phyloP scores from a whole-genome alignment of 2,888 invertebrate genomes.

The Amiota minor region DNA sequence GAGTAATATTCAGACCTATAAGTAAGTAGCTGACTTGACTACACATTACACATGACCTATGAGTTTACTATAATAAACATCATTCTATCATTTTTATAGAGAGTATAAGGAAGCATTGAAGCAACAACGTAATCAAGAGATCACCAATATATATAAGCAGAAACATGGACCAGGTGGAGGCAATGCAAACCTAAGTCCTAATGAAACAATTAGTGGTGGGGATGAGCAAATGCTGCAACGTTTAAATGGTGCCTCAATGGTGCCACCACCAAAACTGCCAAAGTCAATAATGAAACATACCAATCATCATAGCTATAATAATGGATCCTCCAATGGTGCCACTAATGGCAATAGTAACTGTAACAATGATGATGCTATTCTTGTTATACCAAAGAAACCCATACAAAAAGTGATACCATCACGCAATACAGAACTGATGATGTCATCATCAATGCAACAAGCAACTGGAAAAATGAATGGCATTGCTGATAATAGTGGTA shows the following conservation, averaged over 20 bases:
- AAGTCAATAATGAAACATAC: conserved; percentile 70
- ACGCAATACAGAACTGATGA: conserved; percentile 76
- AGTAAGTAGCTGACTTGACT: conserved; percentile 51
- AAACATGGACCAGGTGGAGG: conserved; percentile 45
- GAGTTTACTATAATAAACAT: neutral
- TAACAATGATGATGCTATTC: conserved; percentile 62
- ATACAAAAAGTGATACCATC: conserved; percentile 87
- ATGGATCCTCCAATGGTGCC: conserved; percentile 25
- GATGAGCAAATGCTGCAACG: conserved; percentile 49
- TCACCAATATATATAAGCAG: conserved; percentile 78
- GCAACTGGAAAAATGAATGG: conserved; percentile 9
- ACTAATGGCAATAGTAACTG: conserved; percentile 43
- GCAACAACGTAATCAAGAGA: conserved; percentile 87
- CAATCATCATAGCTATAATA: conserved; percentile 52
- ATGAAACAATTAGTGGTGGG: conserved; percentile 41
- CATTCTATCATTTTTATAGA: conserved; percentile 73
- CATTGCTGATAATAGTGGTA: conserved; percentile 45
- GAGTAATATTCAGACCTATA: conserved; percentile 73
- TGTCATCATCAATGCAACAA: conserved; percentile 38
- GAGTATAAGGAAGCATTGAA: conserved; percentile 93
- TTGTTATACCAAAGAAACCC: conserved; percentile 76
- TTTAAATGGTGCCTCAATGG: conserved; percentile 46
- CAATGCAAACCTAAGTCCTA: conserved; percentile 61
- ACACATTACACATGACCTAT: too few relatives aligned
- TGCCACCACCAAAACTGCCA: conserved; percentile 52